Conservation (phyloP, 2,797 vertebrate species). For the Parauchenoglanis ngamensis region DNA sequence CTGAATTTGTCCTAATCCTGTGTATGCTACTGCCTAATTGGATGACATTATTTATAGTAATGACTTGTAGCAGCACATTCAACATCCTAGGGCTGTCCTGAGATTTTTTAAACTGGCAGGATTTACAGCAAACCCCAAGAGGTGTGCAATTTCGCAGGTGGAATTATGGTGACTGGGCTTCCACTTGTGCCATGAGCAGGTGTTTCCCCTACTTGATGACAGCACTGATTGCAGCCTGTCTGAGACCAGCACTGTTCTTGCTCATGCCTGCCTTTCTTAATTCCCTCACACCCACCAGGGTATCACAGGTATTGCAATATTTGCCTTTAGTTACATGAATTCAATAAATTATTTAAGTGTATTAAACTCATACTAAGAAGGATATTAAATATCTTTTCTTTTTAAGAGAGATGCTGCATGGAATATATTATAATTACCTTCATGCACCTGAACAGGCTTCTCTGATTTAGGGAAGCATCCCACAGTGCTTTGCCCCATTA, state of each 20-base stretch:
- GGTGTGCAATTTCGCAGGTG: neutral
- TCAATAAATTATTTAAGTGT: neutral
- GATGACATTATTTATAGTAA: neutral
- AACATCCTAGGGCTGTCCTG: neutral
- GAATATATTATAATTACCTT: neutral
- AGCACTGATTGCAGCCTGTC: neutral
- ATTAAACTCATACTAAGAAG: neutral
- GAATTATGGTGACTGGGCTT: neutral
- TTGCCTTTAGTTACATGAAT: neutral
- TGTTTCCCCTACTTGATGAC: neutral
- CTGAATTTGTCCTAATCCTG: neutral
- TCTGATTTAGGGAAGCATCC: neutral
- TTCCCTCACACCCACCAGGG: neutral
- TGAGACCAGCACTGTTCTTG: neutral
- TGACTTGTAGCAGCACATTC: neutral
- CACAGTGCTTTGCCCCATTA: conserved; percentile 1
- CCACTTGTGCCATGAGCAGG: neutral
- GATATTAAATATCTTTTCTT: neutral
- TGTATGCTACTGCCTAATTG: neutral
- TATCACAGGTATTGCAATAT: neutral
- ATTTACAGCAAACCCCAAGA: neutral
- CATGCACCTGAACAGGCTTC: neutral
- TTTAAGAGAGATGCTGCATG: neutral
- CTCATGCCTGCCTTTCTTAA: neutral
- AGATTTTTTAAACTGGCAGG: neutral